These are phyloP conservation scores for Myopa testacea DNA, from an alignment of 2,888 invertebrate genomes.

Conservation along the genomic window DNA sequence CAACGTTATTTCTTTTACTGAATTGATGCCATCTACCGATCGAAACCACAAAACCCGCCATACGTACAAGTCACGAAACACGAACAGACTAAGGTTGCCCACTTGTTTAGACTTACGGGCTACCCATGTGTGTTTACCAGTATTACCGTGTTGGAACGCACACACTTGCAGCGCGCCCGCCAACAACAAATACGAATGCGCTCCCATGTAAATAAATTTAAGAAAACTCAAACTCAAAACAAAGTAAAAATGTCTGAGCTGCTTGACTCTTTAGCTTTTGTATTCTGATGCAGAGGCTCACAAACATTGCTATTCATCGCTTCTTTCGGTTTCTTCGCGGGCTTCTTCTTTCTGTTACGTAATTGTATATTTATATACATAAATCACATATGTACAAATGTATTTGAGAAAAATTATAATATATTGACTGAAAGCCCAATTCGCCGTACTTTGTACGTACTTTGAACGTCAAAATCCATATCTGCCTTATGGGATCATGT, in stretches of 20 bases:
- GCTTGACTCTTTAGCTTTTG: constrained; percentile 31
- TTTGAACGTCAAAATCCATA: too few relatives aligned
- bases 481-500: too few relatives aligned
- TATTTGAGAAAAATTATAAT: too few relatives aligned
- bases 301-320: constrained; percentile 6
- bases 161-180: constrained; percentile 26
- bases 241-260: constrained; percentile 42
- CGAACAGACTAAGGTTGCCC: constrained; percentile 54
- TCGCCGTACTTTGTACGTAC: too few relatives aligned
- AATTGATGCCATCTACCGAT: not conserved
- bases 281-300: constrained; percentile 29
- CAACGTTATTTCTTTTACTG: not conserved
- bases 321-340: not conserved
- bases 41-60: constrained; percentile 38
- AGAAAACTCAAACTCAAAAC: constrained; percentile 43
- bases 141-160: constrained; percentile 36
- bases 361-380: too few relatives aligned
- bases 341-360: not conserved
- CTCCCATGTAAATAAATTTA: constrained; percentile 40
- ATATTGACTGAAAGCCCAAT: too few relatives aligned
- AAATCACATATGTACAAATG: too few relatives aligned
- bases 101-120: constrained; percentile 52
- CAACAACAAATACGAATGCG: constrained; percentile 6
- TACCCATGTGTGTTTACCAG: constrained; percentile 42
- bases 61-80: constrained; percentile 53